Percentiles rank a stretch among this genome's conserved stretches.
These are phyloP conservation scores for Tiliacea aurago DNA, from an alignment of 2,888 invertebrate genomes.

Conservation along the genomic window DNA sequence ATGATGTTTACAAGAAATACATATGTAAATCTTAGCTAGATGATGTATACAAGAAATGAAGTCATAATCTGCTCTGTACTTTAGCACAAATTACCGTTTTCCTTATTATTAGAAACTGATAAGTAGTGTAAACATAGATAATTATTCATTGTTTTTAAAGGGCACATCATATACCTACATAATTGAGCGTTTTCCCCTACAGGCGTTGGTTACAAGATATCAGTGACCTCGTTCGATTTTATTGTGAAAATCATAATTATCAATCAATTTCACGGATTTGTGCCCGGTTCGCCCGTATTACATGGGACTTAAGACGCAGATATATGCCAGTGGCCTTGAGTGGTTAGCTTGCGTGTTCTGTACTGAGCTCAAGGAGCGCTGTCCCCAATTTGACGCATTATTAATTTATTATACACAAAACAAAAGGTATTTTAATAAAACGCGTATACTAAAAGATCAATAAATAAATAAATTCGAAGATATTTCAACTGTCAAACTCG, in stretches of 20 bases:
- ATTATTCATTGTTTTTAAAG: conserved; percentile 27
- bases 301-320: too few species aligned
- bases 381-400: too few species aligned
- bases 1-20: too few species aligned
- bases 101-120: conserved; percentile 4
- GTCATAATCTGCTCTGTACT: not conserved
- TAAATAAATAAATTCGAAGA: too few species aligned
- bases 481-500: not conserved
- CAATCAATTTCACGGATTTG: not conserved
- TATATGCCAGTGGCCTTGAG: too few species aligned
- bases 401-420: too few species aligned
- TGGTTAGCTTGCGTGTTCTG: too few species aligned
- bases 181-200: conserved; percentile 1
- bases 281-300: too few species aligned
- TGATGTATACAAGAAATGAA: not conserved
- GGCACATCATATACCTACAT: not conserved
- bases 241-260: not conserved
- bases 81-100: conserved; percentile 10
- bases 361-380: too few species aligned
- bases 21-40: too few species aligned
- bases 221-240: not conserved
- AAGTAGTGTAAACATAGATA: conserved; percentile 29
- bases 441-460: too few species aligned
- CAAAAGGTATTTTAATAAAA: too few species aligned
- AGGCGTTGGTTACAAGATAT: not conserved